These are phyloP conservation scores for Uria aalge DNA, from an alignment of 2,113 vertebrate species.

Conservation along the genomic window DNA sequence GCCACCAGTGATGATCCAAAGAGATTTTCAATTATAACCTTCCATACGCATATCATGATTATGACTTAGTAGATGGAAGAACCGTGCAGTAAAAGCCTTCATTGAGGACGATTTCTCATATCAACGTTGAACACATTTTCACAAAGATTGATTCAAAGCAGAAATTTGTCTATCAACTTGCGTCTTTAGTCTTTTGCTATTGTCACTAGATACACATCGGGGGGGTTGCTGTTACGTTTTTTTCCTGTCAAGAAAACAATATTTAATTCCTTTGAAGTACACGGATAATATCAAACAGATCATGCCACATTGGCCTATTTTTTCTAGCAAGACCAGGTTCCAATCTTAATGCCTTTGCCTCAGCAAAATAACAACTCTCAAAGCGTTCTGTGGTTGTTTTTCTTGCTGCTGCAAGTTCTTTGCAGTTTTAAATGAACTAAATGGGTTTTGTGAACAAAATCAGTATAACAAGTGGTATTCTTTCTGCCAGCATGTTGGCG, in stretches of 20 bases:
- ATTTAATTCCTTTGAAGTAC: neutral
- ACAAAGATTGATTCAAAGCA: neutral
- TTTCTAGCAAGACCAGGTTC: neutral
- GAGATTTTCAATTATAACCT: slow-evolving; percentile 19
- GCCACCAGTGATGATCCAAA: slow-evolving; percentile 9
- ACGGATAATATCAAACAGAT: neutral
- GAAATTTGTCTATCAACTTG: neutral
- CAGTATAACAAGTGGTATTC: neutral
- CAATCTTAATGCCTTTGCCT: neutral
- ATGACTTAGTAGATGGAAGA: neutral
- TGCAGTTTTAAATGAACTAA: neutral
- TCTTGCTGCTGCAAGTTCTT: neutral
- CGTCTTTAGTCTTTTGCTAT: neutral
- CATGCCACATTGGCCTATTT: neutral
- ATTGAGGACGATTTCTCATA: neutral
- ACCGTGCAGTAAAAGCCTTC: neutral
- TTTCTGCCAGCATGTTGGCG: neutral
- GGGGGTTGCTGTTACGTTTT: neutral
- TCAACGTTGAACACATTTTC: neutral
- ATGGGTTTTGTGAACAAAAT: neutral
- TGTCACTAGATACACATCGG: neutral
- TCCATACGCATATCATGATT: neutral
- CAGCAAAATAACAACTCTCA: neutral
- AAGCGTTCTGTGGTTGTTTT: neutral
- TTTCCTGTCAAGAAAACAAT: neutral